Evolutionary conservation across 1,140 invertebrate species (phyloP), one percentile per base, ranked within the genome.

Genomic region (Artemia franciscana): DNA sequence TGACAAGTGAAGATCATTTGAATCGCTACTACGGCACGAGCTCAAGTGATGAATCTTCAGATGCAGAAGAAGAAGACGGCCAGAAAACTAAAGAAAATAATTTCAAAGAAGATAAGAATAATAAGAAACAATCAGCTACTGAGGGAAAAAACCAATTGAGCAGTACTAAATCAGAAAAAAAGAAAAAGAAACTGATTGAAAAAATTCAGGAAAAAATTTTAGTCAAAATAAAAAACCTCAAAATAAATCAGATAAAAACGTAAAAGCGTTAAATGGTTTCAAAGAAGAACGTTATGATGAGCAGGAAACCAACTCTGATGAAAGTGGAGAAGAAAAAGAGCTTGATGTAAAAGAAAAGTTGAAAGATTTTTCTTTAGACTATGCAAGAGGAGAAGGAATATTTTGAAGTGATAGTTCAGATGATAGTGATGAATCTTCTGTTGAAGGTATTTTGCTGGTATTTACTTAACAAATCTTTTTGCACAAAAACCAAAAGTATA

Each of bases 381-480:
- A 91, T 77, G 90, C 91, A 18, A 79, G 91, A 70, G 91, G 91
- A 12, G 85, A 91, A 76, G 86, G 82, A 67, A 67, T 78, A 3
- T 70, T 92, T 15, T 69, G 80, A 57, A 82, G 81, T 0, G 85
- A 86, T 64, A 90, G 84, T 71, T 91, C 86, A 23, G 87, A 85
- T 5, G 84, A 85, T 70, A 85, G 87, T 67, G 83, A 86, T 59
- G 78, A 75, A 61, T 77, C 74, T 62, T 66, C 67, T 15, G 70
- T 73, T 21, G 69, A 69, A 26, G n/a, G n/a, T n/a, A n/a, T n/a
- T n/a, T n/a, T n/a, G n/a, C n/a, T n/a, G n/a, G n/a, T n/a, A n/a
- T n/a, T n/a, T n/a, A n/a, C n/a, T n/a, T n/a, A n/a, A n/a, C n/a
- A n/a, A n/a, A n/a, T n/a, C n/a, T n/a, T n/a, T n/a, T n/a, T n/a